Base-by-base conservation (phyloP, 2,113 vertebrate species). In the Pelmatolapia mariae region DNA sequence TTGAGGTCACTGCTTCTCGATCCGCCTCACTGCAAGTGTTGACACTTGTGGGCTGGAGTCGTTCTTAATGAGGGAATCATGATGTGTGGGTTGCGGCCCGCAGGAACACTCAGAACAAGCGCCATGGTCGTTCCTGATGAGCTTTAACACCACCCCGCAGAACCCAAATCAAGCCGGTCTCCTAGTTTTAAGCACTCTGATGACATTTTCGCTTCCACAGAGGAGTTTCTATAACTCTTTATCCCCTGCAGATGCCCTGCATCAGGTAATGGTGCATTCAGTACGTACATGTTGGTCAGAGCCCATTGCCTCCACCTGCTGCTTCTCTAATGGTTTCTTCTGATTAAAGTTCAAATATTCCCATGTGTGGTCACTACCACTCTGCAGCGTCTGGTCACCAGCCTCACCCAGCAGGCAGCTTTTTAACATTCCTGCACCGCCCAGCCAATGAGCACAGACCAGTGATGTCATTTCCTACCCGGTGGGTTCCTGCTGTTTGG, bases 311-410 rank as follows among this genome's bases (percentile, higher is more conserved):
- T 93, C 85, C 87, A 88, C 89, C 86, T 87, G 84, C 31, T 33
- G n/a, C 56, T 54, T 16, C 92, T 94, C 93, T 93, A 97, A 96
- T 95, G 91, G 90, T 90, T 96, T 96, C 95, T 92, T 91, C 94
- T 96, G 94, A 96, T 97, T 95, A 94, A 91, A 91, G 86, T 94
- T 91, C 90, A 97, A 97, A 96, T 95, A 95, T 90, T 97, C 95
- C 97, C 96, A 97, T 96, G 96, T 97, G 97, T 96, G 96, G 94
- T 94, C 92, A 92, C 93, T 92, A 92, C 66, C 53, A 7, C 80
- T 8, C 53, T 57, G 80, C 94, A 94, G 94, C 87, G 40, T 95
- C 94, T 94, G 94, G 93, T 97, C 96, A 92, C 83, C 94, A 93
- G 93, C 94, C 92, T 95, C 93, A 94, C 94, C 85, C 93, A 95